Conservation (phyloP, 2,888 invertebrate genomes). For the Barypeithes pellucidus region DNA sequence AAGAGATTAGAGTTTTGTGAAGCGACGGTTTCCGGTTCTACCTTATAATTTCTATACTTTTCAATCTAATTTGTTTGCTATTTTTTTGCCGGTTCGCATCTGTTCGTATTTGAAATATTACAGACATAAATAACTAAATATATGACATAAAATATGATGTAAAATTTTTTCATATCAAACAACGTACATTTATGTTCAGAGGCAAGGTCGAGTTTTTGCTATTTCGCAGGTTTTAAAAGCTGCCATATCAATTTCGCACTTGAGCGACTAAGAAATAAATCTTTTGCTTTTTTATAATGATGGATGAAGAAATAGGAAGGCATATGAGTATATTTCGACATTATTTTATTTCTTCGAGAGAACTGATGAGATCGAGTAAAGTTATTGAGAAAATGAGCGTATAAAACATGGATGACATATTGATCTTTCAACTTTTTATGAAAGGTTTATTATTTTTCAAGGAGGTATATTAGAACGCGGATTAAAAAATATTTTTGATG, state of each 20-base stretch:
- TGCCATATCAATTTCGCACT: constrained; percentile 41
- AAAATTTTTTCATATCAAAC: neutral
- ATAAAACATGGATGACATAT: neutral
- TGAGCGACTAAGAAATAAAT: constrained; percentile 36
- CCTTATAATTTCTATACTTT: neutral
- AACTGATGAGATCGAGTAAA: neutral
- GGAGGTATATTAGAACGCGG: no score
- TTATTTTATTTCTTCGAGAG: neutral
- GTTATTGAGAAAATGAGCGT: neutral
- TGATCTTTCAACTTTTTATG: no score
- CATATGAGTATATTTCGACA: constrained; percentile 3
- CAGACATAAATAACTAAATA: constrained; percentile 2
- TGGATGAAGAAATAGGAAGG: constrained; percentile 2
- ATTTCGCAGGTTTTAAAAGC: constrained; percentile 38
- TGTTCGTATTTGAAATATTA: neutral
- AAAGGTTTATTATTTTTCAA: no score
- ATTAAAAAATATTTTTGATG: no score
- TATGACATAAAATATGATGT: constrained; percentile 14
- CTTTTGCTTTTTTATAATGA: constrained; percentile 37
- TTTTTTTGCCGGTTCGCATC: neutral
- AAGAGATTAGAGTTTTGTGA: no score
- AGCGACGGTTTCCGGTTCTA: no score
- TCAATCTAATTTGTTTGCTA: neutral
- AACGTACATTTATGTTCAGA: neutral
- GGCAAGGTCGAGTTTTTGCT: constrained; percentile 2